These are phyloP conservation scores for Cryptophagus acutangulus DNA, from an alignment of 2,888 invertebrate genomes.

Conservation along the genomic window DNA sequence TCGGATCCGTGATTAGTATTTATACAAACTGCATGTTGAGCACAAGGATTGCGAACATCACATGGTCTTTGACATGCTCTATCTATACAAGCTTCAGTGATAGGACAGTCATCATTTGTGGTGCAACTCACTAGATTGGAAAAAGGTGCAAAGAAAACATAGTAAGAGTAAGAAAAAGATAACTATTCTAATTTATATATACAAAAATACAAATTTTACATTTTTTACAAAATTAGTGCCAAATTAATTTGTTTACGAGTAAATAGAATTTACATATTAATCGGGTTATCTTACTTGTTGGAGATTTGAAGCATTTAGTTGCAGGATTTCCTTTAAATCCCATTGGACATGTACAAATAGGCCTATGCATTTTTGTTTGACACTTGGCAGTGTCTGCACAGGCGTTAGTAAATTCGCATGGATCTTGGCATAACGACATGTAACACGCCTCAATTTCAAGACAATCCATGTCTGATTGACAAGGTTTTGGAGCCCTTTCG, in stretches of 20 bases:
- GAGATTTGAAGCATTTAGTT: conserved; percentile 68
- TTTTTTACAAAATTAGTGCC: conserved; percentile 13
- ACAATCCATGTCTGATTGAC: conserved; percentile 79
- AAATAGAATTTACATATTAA: not conserved
- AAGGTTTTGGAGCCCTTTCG: conserved; percentile 70
- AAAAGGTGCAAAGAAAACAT: conserved; percentile 39
- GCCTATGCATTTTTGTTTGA: conserved; percentile 76
- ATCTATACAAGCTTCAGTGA: conserved; percentile 83
- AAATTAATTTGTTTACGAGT: conserved; percentile 15
- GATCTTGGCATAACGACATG: conserved; percentile 75
- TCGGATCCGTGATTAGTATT: conserved; percentile 84
- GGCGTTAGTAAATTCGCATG: conserved; percentile 74
- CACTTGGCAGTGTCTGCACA: conserved; percentile 74
- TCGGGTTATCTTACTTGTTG: conserved; percentile 64
- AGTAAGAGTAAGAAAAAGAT: conserved; percentile 24
- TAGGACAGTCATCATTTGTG: conserved; percentile 77
- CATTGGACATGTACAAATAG: conserved; percentile 74
- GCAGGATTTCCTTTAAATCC: conserved; percentile 79
- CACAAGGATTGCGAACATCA: conserved; percentile 78
- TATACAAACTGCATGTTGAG: conserved; percentile 77
- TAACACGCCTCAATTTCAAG: conserved; percentile 78
- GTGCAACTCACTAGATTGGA: conserved; percentile 74
- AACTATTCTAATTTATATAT: conserved; percentile 27
- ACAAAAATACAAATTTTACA: conserved; percentile 14
- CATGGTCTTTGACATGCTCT: conserved; percentile 83